These are phyloP conservation scores for Alligator mississippiensis DNA, from an alignment of 2,113 vertebrate genomes.

Conservation along the genomic window DNA sequence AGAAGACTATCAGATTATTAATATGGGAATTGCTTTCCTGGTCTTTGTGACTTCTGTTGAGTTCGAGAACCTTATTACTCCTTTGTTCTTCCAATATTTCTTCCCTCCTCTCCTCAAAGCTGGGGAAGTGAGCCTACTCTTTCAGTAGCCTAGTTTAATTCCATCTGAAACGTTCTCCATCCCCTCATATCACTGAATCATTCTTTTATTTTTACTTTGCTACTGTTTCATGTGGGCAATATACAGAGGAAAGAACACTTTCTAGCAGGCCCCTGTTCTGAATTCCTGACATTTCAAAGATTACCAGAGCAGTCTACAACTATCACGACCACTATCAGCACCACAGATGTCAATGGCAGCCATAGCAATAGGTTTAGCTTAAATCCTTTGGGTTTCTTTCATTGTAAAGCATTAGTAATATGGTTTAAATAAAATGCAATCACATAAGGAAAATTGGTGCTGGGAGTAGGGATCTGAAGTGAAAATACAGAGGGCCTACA, in stretches of 20 bases:
- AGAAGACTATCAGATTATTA: background rate
- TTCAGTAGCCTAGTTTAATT: background rate
- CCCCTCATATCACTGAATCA: background rate
- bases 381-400: background rate
- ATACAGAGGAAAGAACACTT: background rate
- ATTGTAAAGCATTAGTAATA: background rate
- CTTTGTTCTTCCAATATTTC: background rate
- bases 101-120: background rate
- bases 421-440: background rate
- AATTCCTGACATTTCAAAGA: fast-evolving
- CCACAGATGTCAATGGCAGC: background rate
- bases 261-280: background rate
- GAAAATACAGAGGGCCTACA: fast-evolving
- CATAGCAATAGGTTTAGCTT: background rate
- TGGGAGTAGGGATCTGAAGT: background rate
- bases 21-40: background rate
- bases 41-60: background rate
- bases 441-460: fast-evolving
- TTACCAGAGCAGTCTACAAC: background rate
- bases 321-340: background rate
- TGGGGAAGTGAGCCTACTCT: background rate
- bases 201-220: background rate
- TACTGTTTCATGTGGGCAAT: background rate
- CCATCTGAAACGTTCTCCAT: background rate
- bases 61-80: background rate